Base-by-base conservation (phyloP, 2,113 vertebrate species). In the Procavia capensis region DNA sequence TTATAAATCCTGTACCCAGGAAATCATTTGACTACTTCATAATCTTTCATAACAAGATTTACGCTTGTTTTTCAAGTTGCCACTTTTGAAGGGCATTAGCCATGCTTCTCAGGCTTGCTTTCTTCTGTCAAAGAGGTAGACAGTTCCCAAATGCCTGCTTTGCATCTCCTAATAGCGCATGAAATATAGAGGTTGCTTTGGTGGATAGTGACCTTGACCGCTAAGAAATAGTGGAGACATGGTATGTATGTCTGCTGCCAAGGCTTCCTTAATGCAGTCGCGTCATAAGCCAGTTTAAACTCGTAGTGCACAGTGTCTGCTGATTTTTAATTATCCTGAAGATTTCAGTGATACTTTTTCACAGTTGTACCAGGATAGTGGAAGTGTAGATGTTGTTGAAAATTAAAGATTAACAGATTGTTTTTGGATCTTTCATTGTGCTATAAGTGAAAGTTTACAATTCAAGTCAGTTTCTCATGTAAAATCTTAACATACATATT, bases 361-460 rank as follows among this genome's bases (percentile, higher is more conserved):
- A 82, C 19, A 22, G 41, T 92, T 75, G 19, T 68, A 63, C 59
- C 43, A 85, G 79, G 10, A 68, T 85, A 43, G 78, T 54, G 75
- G 90, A 94, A 74, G 57, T 88, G 54, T 6, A 88, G 20, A 54
- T 90, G 72, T 81, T 94, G 47, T 59, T 93, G 78, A 93, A 94
- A 95, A 79, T 88, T 78, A 54, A 68, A 83, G 86, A 83, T 80
- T 59, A 50, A 41, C 13, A 85, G 13, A 9, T 66, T n/a, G n/a
- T n/a, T n/a, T n/a, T n/a, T n/a, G n/a, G n/a, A n/a, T n/a, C n/a
- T n/a, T n/a, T n/a, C n/a, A n/a, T n/a, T n/a, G n/a, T n/a, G n/a
- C n/a, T n/a, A n/a, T n/a, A n/a, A n/a, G n/a, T n/a, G n/a, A n/a
- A n/a, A n/a, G n/a, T n/a, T n/a, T n/a, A n/a, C n/a, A n/a, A n/a